Percentiles rank a stretch among this genome's conserved stretches.
Evolutionary conservation across 2,888 invertebrate genomes (phyloP).

Genomic region (Tortricodes alternella): DNA sequence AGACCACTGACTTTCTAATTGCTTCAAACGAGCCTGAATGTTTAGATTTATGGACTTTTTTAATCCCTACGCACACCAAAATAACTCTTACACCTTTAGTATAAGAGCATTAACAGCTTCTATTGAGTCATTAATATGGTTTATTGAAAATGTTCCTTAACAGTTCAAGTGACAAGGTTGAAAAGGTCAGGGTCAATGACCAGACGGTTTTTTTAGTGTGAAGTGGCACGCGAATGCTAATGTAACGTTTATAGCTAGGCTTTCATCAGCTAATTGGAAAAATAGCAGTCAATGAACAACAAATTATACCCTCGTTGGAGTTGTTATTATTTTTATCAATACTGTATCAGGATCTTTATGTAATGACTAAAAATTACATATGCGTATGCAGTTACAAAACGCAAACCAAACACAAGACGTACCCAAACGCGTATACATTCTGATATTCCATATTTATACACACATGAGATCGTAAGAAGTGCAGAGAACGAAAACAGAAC

Average conservation of each 20-base stretch:
- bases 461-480: too few species aligned
- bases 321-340: too few species aligned
- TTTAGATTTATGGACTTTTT: constrained; percentile 53
- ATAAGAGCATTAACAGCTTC: constrained; percentile 33
- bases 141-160: constrained; percentile 61
- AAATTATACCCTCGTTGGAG: too few species aligned
- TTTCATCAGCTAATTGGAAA: constrained; percentile 41
- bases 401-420: too few species aligned
- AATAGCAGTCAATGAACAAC: too few species aligned
- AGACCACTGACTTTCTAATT: constrained; percentile 68
- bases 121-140: constrained; percentile 59
- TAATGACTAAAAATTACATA: too few species aligned
- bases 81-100: constrained; percentile 24
- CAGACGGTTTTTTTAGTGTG: constrained; percentile 50
- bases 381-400: too few species aligned
- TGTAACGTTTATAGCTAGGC: constrained; percentile 35
- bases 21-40: constrained; percentile 52
- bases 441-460: too few species aligned
- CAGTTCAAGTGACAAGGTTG: constrained; percentile 63
- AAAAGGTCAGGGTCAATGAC: constrained; percentile 71
- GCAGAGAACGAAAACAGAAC: too few species aligned
- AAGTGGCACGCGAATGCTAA: constrained; percentile 52
- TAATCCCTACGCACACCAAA: constrained; percentile 32
- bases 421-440: too few species aligned
- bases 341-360: too few species aligned